Evolutionary conservation across 1,140 invertebrate genomes (phyloP).

Genomic region (Luehdorfia chinensis): DNA sequence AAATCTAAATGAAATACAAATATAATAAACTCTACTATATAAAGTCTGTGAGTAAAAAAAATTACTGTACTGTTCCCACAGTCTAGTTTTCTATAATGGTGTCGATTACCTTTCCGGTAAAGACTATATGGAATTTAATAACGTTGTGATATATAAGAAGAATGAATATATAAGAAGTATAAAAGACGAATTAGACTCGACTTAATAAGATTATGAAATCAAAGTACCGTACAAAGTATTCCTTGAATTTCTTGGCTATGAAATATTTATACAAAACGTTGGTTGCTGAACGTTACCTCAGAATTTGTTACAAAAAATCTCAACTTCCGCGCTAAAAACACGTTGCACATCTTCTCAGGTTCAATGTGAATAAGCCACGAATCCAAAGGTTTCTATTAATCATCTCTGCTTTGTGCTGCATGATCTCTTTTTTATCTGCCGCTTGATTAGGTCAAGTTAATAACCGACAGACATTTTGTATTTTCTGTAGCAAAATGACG

Average conservation of each 20-base stretch:
- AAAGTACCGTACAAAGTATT: too few species aligned
- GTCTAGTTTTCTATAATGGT: constrained; percentile 1
- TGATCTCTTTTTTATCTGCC: constrained; percentile 17
- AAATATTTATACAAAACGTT: too few species aligned
- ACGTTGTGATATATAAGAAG: too few species aligned
- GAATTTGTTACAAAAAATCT: constrained; percentile 26
- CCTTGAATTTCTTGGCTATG: too few species aligned
- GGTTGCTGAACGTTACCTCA: constrained; percentile 25
- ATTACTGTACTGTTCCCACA: constrained; percentile 9
- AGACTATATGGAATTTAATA: background rate
- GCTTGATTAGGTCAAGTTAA: constrained; percentile 24
- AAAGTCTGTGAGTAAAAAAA: background rate
- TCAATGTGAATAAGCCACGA: constrained; percentile 32
- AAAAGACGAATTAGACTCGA: too few species aligned
- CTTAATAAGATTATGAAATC: too few species aligned
- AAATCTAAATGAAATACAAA: too few species aligned
- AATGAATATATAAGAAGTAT: too few species aligned
- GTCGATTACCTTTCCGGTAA: background rate
- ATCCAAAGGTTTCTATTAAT: constrained; percentile 23
- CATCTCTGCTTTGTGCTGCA: constrained; percentile 5
- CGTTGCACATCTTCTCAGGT: constrained; percentile 28
- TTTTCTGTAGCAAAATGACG: constrained; percentile 9
- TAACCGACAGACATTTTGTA: constrained; percentile 12
- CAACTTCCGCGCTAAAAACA: constrained; percentile 45
- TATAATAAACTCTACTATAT: background rate